phyloP scores from a whole-genome alignment of 2,888 invertebrate species.

The Taphrorychus bicolor region DNA sequence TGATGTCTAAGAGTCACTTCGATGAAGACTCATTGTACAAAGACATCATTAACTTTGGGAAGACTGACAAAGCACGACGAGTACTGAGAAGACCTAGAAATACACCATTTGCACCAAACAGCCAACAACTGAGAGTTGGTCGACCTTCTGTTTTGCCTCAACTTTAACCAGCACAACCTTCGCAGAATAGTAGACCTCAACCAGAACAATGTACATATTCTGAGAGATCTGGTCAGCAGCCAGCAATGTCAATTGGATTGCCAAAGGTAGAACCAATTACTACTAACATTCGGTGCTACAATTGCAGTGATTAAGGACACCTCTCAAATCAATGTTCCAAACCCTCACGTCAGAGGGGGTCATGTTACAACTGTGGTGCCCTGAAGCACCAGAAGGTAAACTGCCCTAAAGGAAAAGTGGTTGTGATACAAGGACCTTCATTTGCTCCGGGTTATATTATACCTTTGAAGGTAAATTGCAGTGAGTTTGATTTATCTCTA shows the following conservation, averaged over 20 bases:
- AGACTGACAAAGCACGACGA: not conserved
- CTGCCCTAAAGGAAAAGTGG: slow-evolving; percentile 2
- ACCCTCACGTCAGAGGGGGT: not conserved
- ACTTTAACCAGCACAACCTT: not conserved
- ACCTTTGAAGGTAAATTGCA: not conserved
- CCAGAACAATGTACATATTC: not conserved
- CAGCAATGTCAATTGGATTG: not conserved
- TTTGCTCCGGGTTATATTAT: no score
- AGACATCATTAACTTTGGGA: not conserved
- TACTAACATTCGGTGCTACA: not conserved
- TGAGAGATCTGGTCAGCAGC: not conserved
- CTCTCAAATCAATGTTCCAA: not conserved
- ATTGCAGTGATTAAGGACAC: not conserved
- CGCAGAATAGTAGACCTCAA: not conserved
- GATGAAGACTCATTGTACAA: no score
- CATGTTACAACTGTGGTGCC: not conserved
- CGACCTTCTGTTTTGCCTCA: no score
- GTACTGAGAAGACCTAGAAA: not conserved
- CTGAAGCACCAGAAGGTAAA: not conserved
- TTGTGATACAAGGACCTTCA: not conserved
- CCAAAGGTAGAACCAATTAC: no score
- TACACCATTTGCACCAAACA: not conserved
- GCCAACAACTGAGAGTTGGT: no score
- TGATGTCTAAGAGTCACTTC: not conserved
- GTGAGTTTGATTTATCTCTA: not conserved